phyloP scores from a whole-genome alignment of 2,888 invertebrate genomes.

The Fissipunctia ypsillon region DNA sequence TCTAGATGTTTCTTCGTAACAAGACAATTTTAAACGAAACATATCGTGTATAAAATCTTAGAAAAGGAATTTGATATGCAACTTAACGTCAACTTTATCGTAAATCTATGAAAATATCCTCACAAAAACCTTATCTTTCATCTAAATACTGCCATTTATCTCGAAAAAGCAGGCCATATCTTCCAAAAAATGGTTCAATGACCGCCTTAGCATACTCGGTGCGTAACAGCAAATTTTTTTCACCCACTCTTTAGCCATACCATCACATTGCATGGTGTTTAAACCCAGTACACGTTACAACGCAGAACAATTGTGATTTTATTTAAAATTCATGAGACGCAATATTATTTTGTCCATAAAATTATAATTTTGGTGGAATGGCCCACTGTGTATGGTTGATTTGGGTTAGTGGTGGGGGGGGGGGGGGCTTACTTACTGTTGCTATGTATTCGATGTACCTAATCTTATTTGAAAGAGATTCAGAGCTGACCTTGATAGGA shows the following conservation, averaged over 20 bases:
- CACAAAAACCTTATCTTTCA: conserved; percentile 55
- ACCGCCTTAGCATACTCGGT: conserved; percentile 54
- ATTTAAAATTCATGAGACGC: conserved; percentile 84
- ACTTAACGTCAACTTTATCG: conserved; percentile 47
- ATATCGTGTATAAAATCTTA: conserved; percentile 40
- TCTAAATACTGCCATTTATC: conserved; percentile 60
- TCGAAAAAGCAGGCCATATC: conserved; percentile 58
- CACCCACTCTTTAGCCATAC: conserved; percentile 61
- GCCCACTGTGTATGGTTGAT: conserved; percentile 62
- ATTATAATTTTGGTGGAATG: conserved; percentile 66
- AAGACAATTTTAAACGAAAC: conserved; percentile 11
- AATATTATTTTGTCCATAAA: conserved; percentile 73
- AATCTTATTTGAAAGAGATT: conserved; percentile 4
- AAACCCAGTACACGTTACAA: conserved; percentile 77
- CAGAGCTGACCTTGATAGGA: neutral
- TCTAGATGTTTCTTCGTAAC: conserved; percentile 4
- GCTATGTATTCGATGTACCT: conserved; percentile 15
- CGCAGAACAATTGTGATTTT: conserved; percentile 79
- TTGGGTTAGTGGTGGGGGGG: conserved; percentile 42
- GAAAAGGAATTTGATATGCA: conserved; percentile 56
- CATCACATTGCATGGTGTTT: conserved; percentile 72
- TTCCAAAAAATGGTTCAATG: conserved; percentile 58
- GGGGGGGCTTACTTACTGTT: conserved; percentile 6
- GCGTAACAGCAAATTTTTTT: conserved; percentile 63
- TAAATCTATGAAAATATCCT: conserved; percentile 52